A percentile compares a stretch with the other conserved stretches of the same genome.
Evolutionary conservation across 2,797 vertebrate species (phyloP).

Genomic region (Halcyon smyrnensis): DNA sequence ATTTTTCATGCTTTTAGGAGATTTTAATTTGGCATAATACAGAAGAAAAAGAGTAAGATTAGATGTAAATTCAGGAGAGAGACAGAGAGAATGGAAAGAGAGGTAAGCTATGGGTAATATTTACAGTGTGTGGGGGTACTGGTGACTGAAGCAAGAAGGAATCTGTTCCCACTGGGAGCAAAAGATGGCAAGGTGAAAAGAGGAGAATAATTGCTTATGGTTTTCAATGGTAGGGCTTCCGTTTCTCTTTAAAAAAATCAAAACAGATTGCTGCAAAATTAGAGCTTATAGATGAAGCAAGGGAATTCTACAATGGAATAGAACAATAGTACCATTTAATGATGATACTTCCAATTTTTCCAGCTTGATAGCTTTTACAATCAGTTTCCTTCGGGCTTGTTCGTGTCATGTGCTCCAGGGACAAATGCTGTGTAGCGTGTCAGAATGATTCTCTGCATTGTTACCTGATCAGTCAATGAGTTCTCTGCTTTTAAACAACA

Average conservation of each 20-base stretch:
- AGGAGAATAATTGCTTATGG: not conserved
- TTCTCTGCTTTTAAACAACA: not conserved
- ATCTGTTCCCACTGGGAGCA: not conserved
- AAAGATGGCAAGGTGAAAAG: not conserved
- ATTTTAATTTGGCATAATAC: slow-evolving; percentile 26
- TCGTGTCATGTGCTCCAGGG: not conserved
- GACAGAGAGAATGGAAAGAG: not conserved
- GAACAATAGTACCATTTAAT: not conserved
- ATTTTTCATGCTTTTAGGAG: slow-evolving; percentile 48
- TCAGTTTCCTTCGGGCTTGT: not conserved
- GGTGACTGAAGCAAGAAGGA: not conserved
- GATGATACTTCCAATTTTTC: not conserved
- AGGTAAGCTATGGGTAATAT: not conserved
- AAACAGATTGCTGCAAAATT: not conserved
- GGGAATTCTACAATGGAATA: not conserved
- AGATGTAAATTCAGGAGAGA: slow-evolving; percentile 3
- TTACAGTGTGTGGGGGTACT: not conserved
- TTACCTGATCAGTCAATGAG: not conserved
- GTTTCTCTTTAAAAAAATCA: not conserved
- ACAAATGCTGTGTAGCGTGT: not conserved
- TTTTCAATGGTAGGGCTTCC: not conserved
- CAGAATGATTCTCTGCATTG: not conserved
- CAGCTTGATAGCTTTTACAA: not conserved
- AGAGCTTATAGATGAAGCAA: not conserved
- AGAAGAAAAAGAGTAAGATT: slow-evolving; percentile 5